A percentile compares a stretch with the other conserved stretches of the same genome.
phyloP scores from a whole-genome alignment of 2,797 vertebrate species.

The Xiphorhynchus erythropygius region DNA sequence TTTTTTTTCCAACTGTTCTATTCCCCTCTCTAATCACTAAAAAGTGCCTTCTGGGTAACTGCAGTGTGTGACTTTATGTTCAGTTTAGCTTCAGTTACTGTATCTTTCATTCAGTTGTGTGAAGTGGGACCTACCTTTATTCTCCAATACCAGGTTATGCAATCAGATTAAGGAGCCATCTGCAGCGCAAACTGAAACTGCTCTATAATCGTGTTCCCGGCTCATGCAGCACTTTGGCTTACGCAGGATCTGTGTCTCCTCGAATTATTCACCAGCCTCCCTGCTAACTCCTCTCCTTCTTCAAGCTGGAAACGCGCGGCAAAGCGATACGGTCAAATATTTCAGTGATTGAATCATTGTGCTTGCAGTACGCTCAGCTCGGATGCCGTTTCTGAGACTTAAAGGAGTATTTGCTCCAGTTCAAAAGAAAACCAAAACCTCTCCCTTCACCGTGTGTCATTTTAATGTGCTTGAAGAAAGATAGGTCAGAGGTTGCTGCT shows the following conservation, averaged over 20 bases:
- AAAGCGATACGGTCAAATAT: neutral
- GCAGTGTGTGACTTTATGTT: neutral
- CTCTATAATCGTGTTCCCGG: neutral
- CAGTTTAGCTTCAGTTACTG: neutral
- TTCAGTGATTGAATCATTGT: neutral
- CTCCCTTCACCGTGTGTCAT: neutral
- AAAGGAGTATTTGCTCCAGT: neutral
- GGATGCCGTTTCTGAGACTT: neutral
- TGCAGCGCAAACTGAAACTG: constrained; percentile 7
- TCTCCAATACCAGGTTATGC: constrained; percentile 28
- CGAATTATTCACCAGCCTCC: neutral
- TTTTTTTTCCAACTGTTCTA: neutral
- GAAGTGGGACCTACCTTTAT: neutral
- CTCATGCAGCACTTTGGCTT: neutral
- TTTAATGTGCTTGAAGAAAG: neutral
- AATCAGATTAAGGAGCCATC: constrained; percentile 59
- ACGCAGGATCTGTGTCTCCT: constrained; percentile 19
- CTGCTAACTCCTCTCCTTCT: neutral
- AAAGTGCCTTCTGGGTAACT: neutral
- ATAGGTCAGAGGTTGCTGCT: neutral
- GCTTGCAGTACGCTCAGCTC: neutral
- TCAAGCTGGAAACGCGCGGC: neutral
- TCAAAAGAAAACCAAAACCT: neutral
- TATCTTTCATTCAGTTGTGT: neutral
- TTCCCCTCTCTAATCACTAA: neutral